These are phyloP conservation scores for Forbesichthys papilliferus DNA, from an alignment of 2,113 vertebrate genomes.

Conservation along the genomic window DNA sequence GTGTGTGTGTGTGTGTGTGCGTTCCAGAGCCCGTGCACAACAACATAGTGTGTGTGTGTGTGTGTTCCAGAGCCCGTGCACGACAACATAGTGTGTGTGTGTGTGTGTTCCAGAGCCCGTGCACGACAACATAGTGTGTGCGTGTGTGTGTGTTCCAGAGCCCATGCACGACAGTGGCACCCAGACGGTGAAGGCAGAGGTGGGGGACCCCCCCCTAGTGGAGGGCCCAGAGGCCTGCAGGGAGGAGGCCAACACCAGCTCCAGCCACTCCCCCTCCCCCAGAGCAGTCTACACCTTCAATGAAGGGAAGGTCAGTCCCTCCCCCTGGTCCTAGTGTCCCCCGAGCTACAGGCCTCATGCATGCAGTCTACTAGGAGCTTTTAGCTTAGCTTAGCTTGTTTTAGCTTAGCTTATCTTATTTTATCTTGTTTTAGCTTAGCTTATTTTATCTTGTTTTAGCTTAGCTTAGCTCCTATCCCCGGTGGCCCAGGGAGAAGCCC, in stretches of 20 bases:
- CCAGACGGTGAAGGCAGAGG: conserved; percentile 84
- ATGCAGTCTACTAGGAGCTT: too few relatives aligned
- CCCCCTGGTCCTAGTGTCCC: not conserved
- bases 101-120: too few relatives aligned
- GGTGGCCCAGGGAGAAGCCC: too few relatives aligned
- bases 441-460: too few relatives aligned
- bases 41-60: too few relatives aligned
- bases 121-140: conserved; percentile 1
- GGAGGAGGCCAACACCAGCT: conserved; percentile 83
- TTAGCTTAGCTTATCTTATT: conserved; percentile 34
- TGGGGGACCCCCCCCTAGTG: conserved; percentile 78
- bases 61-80: too few relatives aligned
- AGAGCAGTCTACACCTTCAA: conserved; percentile 82
- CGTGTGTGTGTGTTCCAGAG: conserved; percentile 58
- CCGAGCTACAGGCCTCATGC: not conserved
- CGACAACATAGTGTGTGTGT: too few relatives aligned
- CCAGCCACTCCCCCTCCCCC: conserved; percentile 80
- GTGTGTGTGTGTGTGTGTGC: too few relatives aligned
- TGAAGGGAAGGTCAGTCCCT: conserved; percentile 77
- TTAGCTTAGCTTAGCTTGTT: conserved; percentile 33
- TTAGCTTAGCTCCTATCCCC: too few relatives aligned
- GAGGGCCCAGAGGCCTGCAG: conserved; percentile 76
- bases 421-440: too few relatives aligned
- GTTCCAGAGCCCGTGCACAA: too few relatives aligned
- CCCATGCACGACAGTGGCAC: conserved; percentile 84